Evolutionary conservation across 2,797 vertebrate species (phyloP), one percentile per base, ranked within the genome.

Genomic region (Poeciliopsis presidionis): DNA sequence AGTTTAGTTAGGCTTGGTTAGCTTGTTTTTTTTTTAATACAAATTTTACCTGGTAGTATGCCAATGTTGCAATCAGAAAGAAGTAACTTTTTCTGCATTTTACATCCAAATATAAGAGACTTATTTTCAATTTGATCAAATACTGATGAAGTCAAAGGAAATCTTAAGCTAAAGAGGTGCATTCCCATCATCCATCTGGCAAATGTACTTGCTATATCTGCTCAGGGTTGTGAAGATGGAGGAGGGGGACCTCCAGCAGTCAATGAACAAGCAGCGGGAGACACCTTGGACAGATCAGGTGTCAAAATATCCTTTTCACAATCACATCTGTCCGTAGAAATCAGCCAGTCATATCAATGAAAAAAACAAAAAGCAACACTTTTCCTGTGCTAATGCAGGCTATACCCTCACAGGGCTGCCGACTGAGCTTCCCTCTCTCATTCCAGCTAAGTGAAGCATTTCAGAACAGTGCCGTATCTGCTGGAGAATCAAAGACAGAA

Each of bases 401-500:
- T 41, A 41, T 59, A 67, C 22, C 82, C 89, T 89, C 81, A 72
- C 59, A 84, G 65, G 83, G 79, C 39, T 71, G 77, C 88, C 82
- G 49, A 4, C 43, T 16, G 43, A 25, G 63, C 71, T 75, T 77
- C 70, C 30, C 25, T 13, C 63, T 72, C 70, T 75, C 72, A 73
- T 72, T 84, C 47, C 1, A 22, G 65, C 69, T 82, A 84, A 88
- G 87, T 75, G 77, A 83, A 82, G 81, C 53, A 13, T 87, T 84
- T 75, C 78, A 79, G 75, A 75, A 79, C 75, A 61, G n/a, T 18
- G 55, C 16, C 71, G 81, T 90, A 73, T 88, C 86, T 81, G 79
- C 82, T 73, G 81, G 84, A 83, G 83, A 82, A 90, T 87, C 80
- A 79, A 63, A 92, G 85, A 41, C 30, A 36, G 33, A 72, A 72